These are phyloP conservation scores for Phymastichus coffea DNA, from an alignment of 1,140 invertebrate genomes.

Conservation along the genomic window DNA sequence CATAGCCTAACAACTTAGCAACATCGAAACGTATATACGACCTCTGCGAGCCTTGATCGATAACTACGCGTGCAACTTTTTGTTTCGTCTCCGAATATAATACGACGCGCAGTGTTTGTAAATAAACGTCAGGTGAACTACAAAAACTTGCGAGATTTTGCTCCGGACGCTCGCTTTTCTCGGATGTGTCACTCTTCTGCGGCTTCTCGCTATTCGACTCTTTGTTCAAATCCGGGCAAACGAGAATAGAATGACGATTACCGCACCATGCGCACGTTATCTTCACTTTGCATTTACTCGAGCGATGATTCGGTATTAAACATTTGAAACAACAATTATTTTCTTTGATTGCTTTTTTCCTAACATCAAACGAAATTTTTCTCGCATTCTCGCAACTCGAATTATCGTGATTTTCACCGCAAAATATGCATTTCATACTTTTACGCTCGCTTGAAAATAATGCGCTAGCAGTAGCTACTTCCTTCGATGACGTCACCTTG, in stretches of 20 bases:
- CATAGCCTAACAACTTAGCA: constrained; percentile 27
- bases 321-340: constrained; percentile 25
- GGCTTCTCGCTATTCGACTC: background rate
- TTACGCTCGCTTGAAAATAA: background rate
- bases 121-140: constrained; percentile 26
- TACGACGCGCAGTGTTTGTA: constrained; percentile 28
- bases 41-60: constrained; percentile 28
- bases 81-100: constrained; percentile 26
- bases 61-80: constrained; percentile 24
- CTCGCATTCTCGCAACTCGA: constrained; percentile 20
- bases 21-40: constrained; percentile 32
- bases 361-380: constrained; percentile 19
- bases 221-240: background rate
- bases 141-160: constrained; percentile 25
- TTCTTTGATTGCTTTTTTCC: constrained; percentile 17
- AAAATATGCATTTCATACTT: constrained; percentile 26
- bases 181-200: background rate
- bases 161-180: constrained; percentile 1
- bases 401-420: constrained; percentile 22
- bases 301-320: background rate
- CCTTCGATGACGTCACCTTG: background rate
- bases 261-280: constrained; percentile 19
- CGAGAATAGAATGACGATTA: constrained; percentile 25
- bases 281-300: constrained; percentile 9
- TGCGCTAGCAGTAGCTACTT: constrained; percentile 10